Evolutionary conservation across 2,797 vertebrate species (phyloP).

Genomic region (Rhynchonycteris naso): DNA sequence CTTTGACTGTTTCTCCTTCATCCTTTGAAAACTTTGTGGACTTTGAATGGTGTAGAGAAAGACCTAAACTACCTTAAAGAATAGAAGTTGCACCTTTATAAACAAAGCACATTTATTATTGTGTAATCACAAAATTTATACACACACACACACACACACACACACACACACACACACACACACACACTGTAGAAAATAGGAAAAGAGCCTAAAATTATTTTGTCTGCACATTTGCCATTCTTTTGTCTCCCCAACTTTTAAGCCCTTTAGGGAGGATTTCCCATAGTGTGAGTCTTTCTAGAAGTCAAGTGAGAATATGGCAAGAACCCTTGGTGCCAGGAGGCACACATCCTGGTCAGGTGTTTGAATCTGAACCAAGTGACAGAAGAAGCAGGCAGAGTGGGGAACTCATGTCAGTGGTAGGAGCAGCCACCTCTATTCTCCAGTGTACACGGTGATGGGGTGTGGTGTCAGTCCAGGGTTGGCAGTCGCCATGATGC

Average conservation of each 20-base stretch:
- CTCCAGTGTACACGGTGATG: background rate
- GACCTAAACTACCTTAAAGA: slow-evolving; percentile 15
- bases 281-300: background rate
- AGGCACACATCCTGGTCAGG: background rate
- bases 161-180: too few species aligned
- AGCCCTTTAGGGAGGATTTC: background rate
- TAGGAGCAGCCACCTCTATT: background rate
- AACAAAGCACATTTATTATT: background rate
- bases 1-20: slow-evolving; percentile 38
- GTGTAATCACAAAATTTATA: background rate
- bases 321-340: background rate
- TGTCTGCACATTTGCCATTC: background rate
- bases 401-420: background rate
- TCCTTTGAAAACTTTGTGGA: slow-evolving; percentile 18
- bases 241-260: slow-evolving; percentile 25
- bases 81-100: slow-evolving; percentile 11
- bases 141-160: too few species aligned
- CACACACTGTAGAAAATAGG: background rate
- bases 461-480: background rate
- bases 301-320: background rate
- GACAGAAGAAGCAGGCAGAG: background rate
- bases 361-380: background rate
- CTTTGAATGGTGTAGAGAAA: slow-evolving; percentile 29
- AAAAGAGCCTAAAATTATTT: background rate
- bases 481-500: too few species aligned